phyloP scores from a whole-genome alignment of 2,797 vertebrate species.

The Poecilia picta region DNA sequence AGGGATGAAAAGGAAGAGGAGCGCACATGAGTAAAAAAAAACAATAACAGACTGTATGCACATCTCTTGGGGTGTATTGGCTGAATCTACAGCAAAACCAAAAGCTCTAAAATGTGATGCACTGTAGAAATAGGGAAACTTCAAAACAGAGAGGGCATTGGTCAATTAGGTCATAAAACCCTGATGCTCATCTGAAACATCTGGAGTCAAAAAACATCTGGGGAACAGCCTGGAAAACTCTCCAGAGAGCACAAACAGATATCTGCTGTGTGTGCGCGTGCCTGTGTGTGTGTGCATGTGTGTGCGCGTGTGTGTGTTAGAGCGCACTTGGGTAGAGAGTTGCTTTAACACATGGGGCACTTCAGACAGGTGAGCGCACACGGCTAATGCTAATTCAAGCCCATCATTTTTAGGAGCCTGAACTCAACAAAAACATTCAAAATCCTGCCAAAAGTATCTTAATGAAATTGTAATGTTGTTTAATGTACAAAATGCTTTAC shows the following conservation, averaged over 20 bases:
- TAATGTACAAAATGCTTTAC: not conserved
- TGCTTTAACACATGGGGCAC: constrained; percentile 56
- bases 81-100: not conserved
- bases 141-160: constrained; percentile 40
- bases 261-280: constrained; percentile 21
- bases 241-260: constrained; percentile 45
- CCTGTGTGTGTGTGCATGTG: too few relatives aligned
- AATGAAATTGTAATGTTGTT: not conserved
- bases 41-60: not conserved
- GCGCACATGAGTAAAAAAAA: constrained; percentile 19
- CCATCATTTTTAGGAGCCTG: not conserved
- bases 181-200: constrained; percentile 55
- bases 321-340: constrained; percentile 20
- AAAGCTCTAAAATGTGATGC: constrained; percentile 1
- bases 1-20: constrained; percentile 11
- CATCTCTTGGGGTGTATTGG: not conserved
- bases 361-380: constrained; percentile 35
- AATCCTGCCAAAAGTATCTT: not conserved
- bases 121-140: constrained; percentile 27
- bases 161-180: constrained; percentile 59
- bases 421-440: constrained; percentile 18
- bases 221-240: constrained; percentile 8
- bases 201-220: constrained; percentile 67
- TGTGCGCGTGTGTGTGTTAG: not conserved
- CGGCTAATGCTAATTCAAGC: constrained; percentile 10